A percentile compares a stretch with the other conserved stretches of the same genome.
Conservation (phyloP, 2,888 invertebrate genomes). For the Trichopoda pennipes region DNA sequence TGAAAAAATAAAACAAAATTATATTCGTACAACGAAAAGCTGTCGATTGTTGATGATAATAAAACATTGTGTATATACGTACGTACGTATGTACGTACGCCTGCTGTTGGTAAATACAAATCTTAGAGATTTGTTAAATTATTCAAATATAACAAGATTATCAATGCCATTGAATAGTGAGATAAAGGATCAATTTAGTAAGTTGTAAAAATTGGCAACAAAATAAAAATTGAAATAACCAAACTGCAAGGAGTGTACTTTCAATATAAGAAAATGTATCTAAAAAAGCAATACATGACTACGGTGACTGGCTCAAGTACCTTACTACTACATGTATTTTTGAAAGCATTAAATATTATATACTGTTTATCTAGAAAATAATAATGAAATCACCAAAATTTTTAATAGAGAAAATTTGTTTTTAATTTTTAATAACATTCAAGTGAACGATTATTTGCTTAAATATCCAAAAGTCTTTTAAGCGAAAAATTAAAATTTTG, state of each 20-base stretch:
- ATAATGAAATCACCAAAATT: no score
- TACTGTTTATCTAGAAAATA: no score
- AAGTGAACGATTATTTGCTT: no score
- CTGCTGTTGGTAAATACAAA: conserved; percentile 62
- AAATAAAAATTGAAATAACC: neutral
- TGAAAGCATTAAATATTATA: no score
- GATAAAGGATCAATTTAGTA: conserved; percentile 59
- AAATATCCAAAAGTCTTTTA: no score
- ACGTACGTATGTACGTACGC: conserved; percentile 5
- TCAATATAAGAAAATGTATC: neutral
- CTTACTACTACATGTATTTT: neutral
- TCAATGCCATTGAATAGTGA: conserved; percentile 55
- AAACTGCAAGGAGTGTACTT: conserved; percentile 36
- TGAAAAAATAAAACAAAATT: conserved; percentile 37
- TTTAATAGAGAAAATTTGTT: no score
- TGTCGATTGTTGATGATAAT: conserved; percentile 68
- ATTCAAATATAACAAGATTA: conserved; percentile 68
- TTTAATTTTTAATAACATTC: no score
- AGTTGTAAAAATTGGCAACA: conserved; percentile 48
- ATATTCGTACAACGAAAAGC: conserved; percentile 43
- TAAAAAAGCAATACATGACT: neutral
- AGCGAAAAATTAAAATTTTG: no score
- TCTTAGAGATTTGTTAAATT: conserved; percentile 68
- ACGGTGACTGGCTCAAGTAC: conserved; percentile 2
- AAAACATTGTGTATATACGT: conserved; percentile 63